Conservation (phyloP, 2,888 invertebrate genomes). For the Malacosoma neustria region DNA sequence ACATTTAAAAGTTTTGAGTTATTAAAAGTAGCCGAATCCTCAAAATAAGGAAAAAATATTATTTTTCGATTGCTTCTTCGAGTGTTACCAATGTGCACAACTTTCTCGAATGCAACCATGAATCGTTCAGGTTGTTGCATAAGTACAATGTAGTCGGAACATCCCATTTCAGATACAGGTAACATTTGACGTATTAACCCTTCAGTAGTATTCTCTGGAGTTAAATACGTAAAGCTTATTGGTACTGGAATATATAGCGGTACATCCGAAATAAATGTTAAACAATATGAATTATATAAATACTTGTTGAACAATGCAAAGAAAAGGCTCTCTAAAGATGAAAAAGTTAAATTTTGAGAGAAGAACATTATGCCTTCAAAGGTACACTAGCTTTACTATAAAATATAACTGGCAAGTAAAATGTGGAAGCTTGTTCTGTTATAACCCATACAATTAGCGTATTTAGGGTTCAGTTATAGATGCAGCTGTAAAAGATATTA, state of each 20-base stretch:
- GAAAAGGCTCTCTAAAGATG: conserved; percentile 43
- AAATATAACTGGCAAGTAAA: no score
- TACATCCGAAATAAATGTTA: conserved; percentile 42
- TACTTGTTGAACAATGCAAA: conserved; percentile 37
- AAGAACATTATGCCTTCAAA: neutral
- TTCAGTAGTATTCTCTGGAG: conserved; percentile 20
- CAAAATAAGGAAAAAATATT: conserved; percentile 40
- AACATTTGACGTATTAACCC: conserved; percentile 30
- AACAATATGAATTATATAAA: conserved; percentile 39
- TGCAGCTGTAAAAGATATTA: no score
- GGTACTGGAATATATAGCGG: conserved; percentile 23
- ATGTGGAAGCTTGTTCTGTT: no score
- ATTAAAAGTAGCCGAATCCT: conserved; percentile 12
- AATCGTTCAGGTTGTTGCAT: conserved; percentile 43
- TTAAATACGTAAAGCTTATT: conserved; percentile 27
- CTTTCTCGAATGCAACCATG: conserved; percentile 48
- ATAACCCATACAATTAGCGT: no score
- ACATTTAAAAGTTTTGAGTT: conserved; percentile 21
- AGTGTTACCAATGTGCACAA: conserved; percentile 39
- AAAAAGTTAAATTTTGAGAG: neutral
- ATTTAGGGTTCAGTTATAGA: no score
- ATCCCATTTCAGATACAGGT: conserved; percentile 52
- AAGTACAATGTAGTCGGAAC: conserved; percentile 59
- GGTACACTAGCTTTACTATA: no score
- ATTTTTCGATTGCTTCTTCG: conserved; percentile 62